Evolutionary conservation across 2,113 vertebrate species (phyloP).

Genomic region (Leucoraja erinaceus): DNA sequence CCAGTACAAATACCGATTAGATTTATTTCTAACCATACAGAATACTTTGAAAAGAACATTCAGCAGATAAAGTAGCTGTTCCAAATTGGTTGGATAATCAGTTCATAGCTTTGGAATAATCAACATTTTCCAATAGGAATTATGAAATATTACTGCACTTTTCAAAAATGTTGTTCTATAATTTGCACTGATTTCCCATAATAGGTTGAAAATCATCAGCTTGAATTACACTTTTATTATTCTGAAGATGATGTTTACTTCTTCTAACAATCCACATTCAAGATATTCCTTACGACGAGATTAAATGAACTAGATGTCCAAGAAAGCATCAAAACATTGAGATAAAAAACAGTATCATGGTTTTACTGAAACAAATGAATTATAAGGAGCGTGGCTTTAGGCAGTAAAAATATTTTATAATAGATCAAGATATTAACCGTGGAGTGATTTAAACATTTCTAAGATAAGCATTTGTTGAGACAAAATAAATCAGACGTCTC

Average conservation of each 20-base stretch:
- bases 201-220: conserved; percentile 24
- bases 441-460: not conserved
- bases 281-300: not conserved
- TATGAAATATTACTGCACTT: not conserved
- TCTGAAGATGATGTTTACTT: not conserved
- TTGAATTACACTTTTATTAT: not conserved
- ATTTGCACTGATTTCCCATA: not conserved
- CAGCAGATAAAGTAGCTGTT: not conserved
- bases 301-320: not conserved
- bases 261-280: not conserved
- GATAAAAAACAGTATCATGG: not conserved
- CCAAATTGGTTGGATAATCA: not conserved
- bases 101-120: not conserved
- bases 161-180: not conserved
- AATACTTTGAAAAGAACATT: not conserved
- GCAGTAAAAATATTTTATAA: conserved; percentile 11
- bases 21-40: not conserved
- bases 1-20: not conserved
- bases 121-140: not conserved
- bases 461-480: not conserved
- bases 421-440: not conserved
- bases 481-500: not conserved
- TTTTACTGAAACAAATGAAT: conserved; percentile 2
- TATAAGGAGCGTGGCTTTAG: not conserved
- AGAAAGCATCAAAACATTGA: not conserved